These are phyloP conservation scores for Motacilla tschutschensis DNA, from an alignment of 2,113 vertebrate genomes.

Conservation along the genomic window DNA sequence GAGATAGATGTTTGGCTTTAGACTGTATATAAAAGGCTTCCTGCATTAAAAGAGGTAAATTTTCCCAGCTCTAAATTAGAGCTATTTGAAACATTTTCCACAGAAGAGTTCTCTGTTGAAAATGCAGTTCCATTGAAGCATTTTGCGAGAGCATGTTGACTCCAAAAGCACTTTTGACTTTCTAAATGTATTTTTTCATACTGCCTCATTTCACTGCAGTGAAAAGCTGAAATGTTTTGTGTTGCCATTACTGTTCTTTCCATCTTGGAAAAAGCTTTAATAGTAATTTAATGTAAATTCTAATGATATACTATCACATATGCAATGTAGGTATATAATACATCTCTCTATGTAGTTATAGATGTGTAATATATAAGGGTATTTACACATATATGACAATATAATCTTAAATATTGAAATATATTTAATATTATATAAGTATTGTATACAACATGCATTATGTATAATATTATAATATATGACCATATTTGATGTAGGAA, in stretches of 20 bases:
- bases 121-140: slow-evolving; percentile 54
- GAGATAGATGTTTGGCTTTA: slow-evolving; percentile 42
- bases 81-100: slow-evolving; percentile 57
- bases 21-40: slow-evolving; percentile 49
- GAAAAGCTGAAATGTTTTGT: slow-evolving; percentile 21
- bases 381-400: not conserved
- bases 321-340: not conserved
- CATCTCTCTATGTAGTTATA: not conserved
- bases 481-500: not conserved
- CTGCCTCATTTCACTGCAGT: not conserved
- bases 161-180: slow-evolving; percentile 53
- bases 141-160: slow-evolving; percentile 50
- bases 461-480: not conserved
- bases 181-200: slow-evolving; percentile 34
- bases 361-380: not conserved
- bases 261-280: not conserved
- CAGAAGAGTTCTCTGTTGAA: slow-evolving; percentile 58
- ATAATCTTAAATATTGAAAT: not conserved
- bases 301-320: not conserved
- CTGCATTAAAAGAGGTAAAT: slow-evolving; percentile 49
- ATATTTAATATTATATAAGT: not conserved
- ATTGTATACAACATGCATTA: not conserved
- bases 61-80: slow-evolving; percentile 52
- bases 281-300: slow-evolving; percentile 7
- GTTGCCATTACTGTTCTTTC: not conserved